These are phyloP conservation scores for Cenopis cana DNA, from an alignment of 2,888 invertebrate species.

Conservation along the genomic window DNA sequence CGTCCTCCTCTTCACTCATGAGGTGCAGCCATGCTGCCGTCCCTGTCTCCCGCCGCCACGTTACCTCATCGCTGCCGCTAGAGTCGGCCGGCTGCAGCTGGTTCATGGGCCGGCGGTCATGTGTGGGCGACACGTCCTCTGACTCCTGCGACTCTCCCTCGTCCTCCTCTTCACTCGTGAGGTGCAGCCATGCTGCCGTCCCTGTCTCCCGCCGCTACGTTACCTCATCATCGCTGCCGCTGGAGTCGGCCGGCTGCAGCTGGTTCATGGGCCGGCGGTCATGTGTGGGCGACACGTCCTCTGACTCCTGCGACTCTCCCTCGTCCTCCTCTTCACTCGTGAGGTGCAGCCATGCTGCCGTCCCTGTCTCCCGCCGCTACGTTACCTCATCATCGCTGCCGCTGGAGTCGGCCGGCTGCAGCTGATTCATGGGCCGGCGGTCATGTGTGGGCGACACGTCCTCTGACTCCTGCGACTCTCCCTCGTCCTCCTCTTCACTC, in stretches of 20 bases:
- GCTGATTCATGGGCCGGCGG: slow-evolving; percentile 83
- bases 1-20: slow-evolving; percentile 94
- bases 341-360: slow-evolving; percentile 87
- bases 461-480: slow-evolving; percentile 53
- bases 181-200: too few relatives aligned
- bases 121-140: too few relatives aligned
- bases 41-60: background rate
- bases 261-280: slow-evolving; percentile 85
- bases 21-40: too few relatives aligned
- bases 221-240: slow-evolving; percentile 83
- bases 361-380: background rate
- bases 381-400: slow-evolving; percentile 82
- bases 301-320: slow-evolving; percentile 52
- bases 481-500: slow-evolving; percentile 91
- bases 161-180: slow-evolving; percentile 46
- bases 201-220: background rate
- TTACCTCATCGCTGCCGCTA: slow-evolving; percentile 82
- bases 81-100: slow-evolving; percentile 81
- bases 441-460: slow-evolving; percentile 63
- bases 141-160: slow-evolving; percentile 39
- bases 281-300: slow-evolving; percentile 56
- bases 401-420: slow-evolving; percentile 83
- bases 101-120: slow-evolving; percentile 80
- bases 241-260: slow-evolving; percentile 81
- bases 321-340: slow-evolving; percentile 93